phyloP scores from a whole-genome alignment of 1,140 invertebrate genomes.

The Acromyrmex charruanus region DNA sequence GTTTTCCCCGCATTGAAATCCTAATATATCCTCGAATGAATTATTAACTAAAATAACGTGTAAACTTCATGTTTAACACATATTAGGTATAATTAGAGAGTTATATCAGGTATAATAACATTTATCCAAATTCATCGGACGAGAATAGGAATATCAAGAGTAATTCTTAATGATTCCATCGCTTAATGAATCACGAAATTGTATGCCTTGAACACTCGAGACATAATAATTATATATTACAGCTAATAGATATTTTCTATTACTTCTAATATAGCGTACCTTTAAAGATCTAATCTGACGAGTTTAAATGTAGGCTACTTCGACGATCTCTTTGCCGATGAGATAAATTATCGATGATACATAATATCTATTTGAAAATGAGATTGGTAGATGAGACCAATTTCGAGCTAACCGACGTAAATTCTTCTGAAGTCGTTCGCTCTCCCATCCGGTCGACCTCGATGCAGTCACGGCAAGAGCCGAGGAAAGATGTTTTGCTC shows the following conservation, averaged over 20 bases:
- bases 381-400: conserved; percentile 44
- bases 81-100: background rate
- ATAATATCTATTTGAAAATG: conserved; percentile 54
- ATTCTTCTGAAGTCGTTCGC: conserved; percentile 68
- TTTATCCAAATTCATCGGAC: conserved; percentile 37
- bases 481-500: conserved; percentile 68
- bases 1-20: background rate
- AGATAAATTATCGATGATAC: conserved; percentile 36
- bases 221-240: conserved; percentile 51
- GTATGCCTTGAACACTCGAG: conserved; percentile 11
- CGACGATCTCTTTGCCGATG: conserved; percentile 5
- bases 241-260: conserved; percentile 40
- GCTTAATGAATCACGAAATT: conserved; percentile 34
- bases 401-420: conserved; percentile 67
- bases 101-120: conserved; percentile 19
- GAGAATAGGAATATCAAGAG: background rate
- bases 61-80: background rate
- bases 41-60: background rate
- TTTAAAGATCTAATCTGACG: conserved; percentile 6
- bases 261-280: background rate
- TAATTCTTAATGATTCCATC: conserved; percentile 25
- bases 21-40: background rate
- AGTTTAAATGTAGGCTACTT: background rate
- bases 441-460: conserved; percentile 70
- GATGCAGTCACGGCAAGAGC: conserved; percentile 15